Percentiles rank a stretch among this genome's conserved stretches.
These are phyloP conservation scores for Ageneiosus marmoratus DNA, from an alignment of 2,113 vertebrate genomes.

Conservation along the genomic window DNA sequence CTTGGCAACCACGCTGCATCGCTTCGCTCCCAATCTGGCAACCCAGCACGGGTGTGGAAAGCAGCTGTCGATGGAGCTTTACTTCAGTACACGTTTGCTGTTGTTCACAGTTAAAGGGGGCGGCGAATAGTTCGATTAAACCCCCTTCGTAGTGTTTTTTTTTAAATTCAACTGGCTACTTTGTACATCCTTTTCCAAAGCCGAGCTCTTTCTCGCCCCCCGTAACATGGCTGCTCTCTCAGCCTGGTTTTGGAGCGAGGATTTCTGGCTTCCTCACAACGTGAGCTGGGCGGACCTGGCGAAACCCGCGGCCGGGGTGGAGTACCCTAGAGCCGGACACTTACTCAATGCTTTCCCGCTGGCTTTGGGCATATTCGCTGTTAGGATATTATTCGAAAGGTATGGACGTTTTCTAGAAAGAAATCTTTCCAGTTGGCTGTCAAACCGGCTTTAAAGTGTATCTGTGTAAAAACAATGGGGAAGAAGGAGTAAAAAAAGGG, in stretches of 20 bases:
- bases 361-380: constrained; percentile 82
- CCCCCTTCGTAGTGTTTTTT: background rate
- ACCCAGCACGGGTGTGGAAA: constrained; percentile 19
- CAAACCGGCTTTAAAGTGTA: background rate
- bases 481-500: background rate
- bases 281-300: constrained; percentile 93
- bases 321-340: constrained; percentile 82
- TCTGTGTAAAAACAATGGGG: background rate
- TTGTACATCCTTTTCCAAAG: constrained; percentile 15
- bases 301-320: constrained; percentile 76
- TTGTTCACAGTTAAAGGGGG: background rate
- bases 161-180: background rate
- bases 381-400: constrained; percentile 92
- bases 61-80: constrained; percentile 33
- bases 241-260: constrained; percentile 94
- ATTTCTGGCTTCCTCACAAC: constrained; percentile 94
- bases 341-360: constrained; percentile 82
- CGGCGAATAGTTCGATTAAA: background rate
- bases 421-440: background rate
- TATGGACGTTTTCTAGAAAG: constrained; percentile 58
- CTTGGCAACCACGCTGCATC: background rate
- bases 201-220: background rate
- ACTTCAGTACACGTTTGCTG: constrained; percentile 20
- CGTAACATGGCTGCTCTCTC: constrained; percentile 77
- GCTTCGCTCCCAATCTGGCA: constrained; percentile 6